Conservation (phyloP, 1,140 invertebrate genomes). For the Drosophila grimshawi region DNA sequence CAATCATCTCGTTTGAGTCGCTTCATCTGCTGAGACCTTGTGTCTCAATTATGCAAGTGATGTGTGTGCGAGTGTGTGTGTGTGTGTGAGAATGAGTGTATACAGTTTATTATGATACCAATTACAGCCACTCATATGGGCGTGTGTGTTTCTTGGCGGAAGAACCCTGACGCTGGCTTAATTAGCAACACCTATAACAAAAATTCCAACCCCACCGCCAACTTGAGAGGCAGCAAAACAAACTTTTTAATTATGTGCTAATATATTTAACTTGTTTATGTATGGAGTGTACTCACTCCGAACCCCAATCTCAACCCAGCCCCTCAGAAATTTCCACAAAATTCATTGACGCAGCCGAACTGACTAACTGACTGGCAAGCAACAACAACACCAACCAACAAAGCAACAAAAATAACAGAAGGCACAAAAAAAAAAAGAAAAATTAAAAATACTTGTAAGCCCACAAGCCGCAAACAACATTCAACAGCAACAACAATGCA, state of each 20-base stretch:
- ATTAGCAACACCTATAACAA: constrained; percentile 42
- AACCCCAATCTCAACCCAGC: not conserved
- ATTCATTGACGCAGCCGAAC: constrained; percentile 6
- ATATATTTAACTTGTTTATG: constrained; percentile 57
- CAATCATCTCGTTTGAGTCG: constrained; percentile 66
- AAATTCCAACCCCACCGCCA: not conserved
- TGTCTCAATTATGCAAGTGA: constrained; percentile 66
- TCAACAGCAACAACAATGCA: constrained; percentile 21
- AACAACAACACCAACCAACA: constrained; percentile 12
- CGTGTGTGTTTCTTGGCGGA: constrained; percentile 34
- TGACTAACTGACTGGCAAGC: constrained; percentile 34
- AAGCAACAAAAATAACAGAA: constrained; percentile 4
- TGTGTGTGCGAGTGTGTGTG: constrained; percentile 13
- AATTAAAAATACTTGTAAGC: constrained; percentile 12
- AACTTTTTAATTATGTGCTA: constrained; percentile 73
- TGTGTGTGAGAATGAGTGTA: constrained; percentile 33
- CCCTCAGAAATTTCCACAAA: not conserved
- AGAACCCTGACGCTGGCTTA: constrained; percentile 48
- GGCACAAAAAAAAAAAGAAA: not conserved
- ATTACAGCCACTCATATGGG: constrained; percentile 49
- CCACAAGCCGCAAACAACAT: constrained; percentile 31
- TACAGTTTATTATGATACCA: constrained; percentile 77
- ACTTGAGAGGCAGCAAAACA: constrained; percentile 13
- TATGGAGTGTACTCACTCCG: not conserved
- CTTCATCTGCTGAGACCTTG: constrained; percentile 69